Base-by-base conservation (phyloP, 1,140 invertebrate species). In the Drosophila seguyi region DNA sequence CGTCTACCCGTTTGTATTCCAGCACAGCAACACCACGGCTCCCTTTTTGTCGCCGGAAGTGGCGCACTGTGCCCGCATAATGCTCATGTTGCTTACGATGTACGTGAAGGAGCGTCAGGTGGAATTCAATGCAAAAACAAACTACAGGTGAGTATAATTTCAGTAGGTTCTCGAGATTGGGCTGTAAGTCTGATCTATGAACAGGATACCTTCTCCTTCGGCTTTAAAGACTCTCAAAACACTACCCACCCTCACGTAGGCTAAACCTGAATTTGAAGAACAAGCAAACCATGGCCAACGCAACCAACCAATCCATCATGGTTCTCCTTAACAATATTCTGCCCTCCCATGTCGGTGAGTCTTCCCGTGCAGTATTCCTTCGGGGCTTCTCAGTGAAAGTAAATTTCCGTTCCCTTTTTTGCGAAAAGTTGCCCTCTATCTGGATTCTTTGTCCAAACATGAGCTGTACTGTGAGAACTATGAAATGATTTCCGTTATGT, bases 401-500 rank as follows among this genome's bases (percentile, higher is more conserved):
- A 10, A 18, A 18, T 18, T 18, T 29, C 7, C 4, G 1, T 13
- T 10, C 18, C 4, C 5, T 10, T 41, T n/a, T n/a, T n/a, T 16
- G 6, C 5, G 0, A 18, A 27, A 13, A 61, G 58, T 61, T 22
- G 22, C 36, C 4, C 27, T 53, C 6, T 62, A 62, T 39, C 60
- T 62, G 1, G 36, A 38, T 18, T 38, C 27, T 10, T 93, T 95
- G 77, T 94, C 94, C 69, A 94, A 94, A 45, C 95, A 97, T 82
- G 96, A 97, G 63, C 93, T 98, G 1, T 98, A 98, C 91, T 96
- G 96, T 81, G 97, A 98, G 92, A 95, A 95, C 47, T 97, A 98
- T 90, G 94, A 95, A 27, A 95, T 95, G 79, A 96, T 98, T 0
- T 96, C 97, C 0, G 97, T 98, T 0, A 98, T 99, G 96, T 98